Base-by-base conservation (phyloP, 2,888 invertebrate genomes). In the Andrena hattorfiana region DNA sequence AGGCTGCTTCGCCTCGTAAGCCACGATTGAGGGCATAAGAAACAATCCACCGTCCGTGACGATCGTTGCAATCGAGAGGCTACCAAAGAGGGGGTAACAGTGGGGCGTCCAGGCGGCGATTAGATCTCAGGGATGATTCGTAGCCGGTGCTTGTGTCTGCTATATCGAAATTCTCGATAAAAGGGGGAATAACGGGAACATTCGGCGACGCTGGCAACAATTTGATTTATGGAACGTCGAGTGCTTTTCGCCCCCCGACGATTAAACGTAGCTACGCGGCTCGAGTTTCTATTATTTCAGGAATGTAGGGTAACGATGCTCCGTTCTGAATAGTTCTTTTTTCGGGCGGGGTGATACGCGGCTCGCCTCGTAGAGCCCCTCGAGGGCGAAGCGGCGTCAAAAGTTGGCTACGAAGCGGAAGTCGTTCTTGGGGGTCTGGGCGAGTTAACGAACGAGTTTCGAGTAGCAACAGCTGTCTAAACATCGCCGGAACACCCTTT, bases 391-490 rank as follows among this genome's bases (percentile, higher is more conserved):
- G 63, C 60, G 67, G 60, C 26, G 71, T 66, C 42, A 56, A 48
- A 69, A 79, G 59, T 72, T 51, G 60, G 48, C 51, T 60, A 64
- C 71, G 63, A 72, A 72, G 59, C 83, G 88, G 85, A 87, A 87
- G 87, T 82, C 85, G 76, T 69, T 81, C 85, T 72, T 77, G 78
- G 85, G 69, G 76, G 77, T 81, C 75, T 59, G 77, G 79, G 68
- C 54, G 75, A 79, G 79, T 80, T 85, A 85, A 84, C 78, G 83
- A 85, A 83, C 81, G 85, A 85, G 87, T 83, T 82, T 88, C 82
- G 80, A 85, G 85, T 85, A 86, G 80, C 76, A 68, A 69, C 87
- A 88, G 88, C 88, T 88, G 89, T 88, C 85, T 85, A 88, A 88
- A 88, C 83, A 88, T 72, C 75, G 28, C 48, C 78, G 72, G 54